A percentile compares a stretch with the other conserved stretches of the same genome.
These are phyloP conservation scores for Cenopis cana DNA, from an alignment of 2,888 invertebrate species.

Conservation along the genomic window DNA sequence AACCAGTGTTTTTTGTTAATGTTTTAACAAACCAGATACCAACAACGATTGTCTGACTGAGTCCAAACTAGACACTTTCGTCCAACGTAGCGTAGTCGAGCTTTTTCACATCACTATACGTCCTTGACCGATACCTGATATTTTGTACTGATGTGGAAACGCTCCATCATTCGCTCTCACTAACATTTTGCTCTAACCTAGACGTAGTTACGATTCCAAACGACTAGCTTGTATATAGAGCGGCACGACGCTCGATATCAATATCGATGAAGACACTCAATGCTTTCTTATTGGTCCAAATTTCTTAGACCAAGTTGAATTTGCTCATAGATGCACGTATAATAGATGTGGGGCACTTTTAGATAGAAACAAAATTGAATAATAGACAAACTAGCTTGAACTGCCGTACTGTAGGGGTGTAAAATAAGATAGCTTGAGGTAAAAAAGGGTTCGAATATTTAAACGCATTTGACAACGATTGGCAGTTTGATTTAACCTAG, in stretches of 20 bases:
- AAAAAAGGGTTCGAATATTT: constrained; percentile 8
- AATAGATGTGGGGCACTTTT: constrained; percentile 71
- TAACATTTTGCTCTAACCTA: constrained; percentile 63
- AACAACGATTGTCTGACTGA: constrained; percentile 41
- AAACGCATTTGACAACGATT: constrained; percentile 22
- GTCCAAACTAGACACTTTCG: constrained; percentile 62
- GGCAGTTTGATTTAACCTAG: constrained; percentile 9
- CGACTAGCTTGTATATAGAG: constrained; percentile 49
- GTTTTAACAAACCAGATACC: constrained; percentile 27
- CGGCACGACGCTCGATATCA: constrained; percentile 54
- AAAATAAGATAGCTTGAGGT: constrained; percentile 37
- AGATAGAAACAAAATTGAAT: constrained; percentile 64
- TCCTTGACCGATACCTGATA: constrained; percentile 47
- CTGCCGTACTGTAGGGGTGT: constrained; percentile 65
- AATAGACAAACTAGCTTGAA: constrained; percentile 66
- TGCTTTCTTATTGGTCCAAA: constrained; percentile 68
- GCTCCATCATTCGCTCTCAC: constrained; percentile 61
- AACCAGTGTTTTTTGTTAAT: neutral
- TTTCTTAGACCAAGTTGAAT: constrained; percentile 66
- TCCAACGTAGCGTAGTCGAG: constrained; percentile 79
- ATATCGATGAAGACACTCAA: constrained; percentile 50
- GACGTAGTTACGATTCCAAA: constrained; percentile 44
- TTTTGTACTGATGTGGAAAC: constrained; percentile 61
- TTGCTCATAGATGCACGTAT: constrained; percentile 80
- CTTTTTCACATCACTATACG: constrained; percentile 57